Evolutionary conservation across 1,140 invertebrate genomes (phyloP), one percentile per base, ranked within the genome.

Genomic region (Drosophila pseudoobscura): DNA sequence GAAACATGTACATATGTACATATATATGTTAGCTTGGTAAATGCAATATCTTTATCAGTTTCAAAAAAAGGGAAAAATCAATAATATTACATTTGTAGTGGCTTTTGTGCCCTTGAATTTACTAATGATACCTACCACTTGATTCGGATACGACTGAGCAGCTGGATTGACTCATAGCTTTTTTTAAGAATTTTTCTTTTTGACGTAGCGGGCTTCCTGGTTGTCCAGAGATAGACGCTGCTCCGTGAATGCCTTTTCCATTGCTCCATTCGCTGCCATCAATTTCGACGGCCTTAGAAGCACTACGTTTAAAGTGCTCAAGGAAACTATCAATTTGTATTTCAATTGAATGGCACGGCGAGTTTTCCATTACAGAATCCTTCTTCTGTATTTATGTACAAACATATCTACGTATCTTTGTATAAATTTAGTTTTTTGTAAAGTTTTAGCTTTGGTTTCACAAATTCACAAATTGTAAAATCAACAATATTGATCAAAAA

Each of bases 321-420:
- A 96, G 92, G 92, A 96, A 96, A 92, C 94, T 95, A 93, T 96
- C 95, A 92, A 96, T 96, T 92, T 96, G 95, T 72, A 94, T 95
- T 92, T 96, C 95, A 90, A 96, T 95, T 64, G 94, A 95, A 65
- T 93, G 94, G 43, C 79, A 80, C 74, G 94, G 94, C 74, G 95
- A 95, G 85, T 92, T 94, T 72, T 94, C 94, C 94, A 95, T 95
- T 24, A 29, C 17, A 17, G 7, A 15, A 26, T 46, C 15, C 45
- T 15, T 24, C 17, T 31, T 56, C 2, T 6, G n/a, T 11, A 15
- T 56, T 56, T 56, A 45, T 43, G 44, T 56, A 56, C 29, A 9
- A 13, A 35, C 31, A 35, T 35, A 35, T 35, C 9, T 31, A 35
- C 2, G 8, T 35, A 35, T 35, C 2, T 9, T 11, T 13, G 11